phyloP scores from a whole-genome alignment of 1,140 invertebrate genomes.

The Streblospio benedicti region DNA sequence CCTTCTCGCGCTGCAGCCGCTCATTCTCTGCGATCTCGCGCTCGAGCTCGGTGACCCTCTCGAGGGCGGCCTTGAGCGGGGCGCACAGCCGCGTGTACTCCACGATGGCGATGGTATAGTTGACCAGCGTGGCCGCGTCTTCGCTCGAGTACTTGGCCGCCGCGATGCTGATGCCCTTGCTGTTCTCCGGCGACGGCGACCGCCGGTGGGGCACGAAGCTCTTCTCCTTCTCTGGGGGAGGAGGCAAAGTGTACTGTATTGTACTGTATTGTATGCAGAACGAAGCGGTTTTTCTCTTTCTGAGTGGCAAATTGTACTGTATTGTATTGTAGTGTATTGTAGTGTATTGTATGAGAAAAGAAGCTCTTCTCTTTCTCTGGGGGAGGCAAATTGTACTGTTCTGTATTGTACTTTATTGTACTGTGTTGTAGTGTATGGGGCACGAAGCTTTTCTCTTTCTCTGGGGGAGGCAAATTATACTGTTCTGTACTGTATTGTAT shows the following conservation, averaged over 20 bases:
- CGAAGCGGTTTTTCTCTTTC: not conserved
- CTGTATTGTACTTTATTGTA: no score
- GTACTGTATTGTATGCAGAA: not conserved
- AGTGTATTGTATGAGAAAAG: not conserved
- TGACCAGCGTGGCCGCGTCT: slow-evolving; percentile 43
- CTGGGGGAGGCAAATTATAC: no score
- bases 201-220: slow-evolving; percentile 26
- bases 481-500: no score
- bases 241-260: not conserved
- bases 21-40: slow-evolving; percentile 46
- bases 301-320: not conserved
- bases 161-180: slow-evolving; percentile 38
- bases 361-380: no score
- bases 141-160: slow-evolving; percentile 45
- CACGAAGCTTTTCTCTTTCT: no score
- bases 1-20: slow-evolving; percentile 34
- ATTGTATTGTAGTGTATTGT: no score
- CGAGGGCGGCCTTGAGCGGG: slow-evolving; percentile 35
- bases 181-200: slow-evolving; percentile 33
- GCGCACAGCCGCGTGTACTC: slow-evolving; percentile 43
- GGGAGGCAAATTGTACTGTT: no score
- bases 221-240: no score
- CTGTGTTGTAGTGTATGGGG: no score
- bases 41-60: slow-evolving; percentile 38
- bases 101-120: slow-evolving; percentile 47